Percentiles rank a stretch among this genome's conserved stretches.
Conservation (phyloP, 1,140 invertebrate species). For the Drosophila simulans region DNA sequence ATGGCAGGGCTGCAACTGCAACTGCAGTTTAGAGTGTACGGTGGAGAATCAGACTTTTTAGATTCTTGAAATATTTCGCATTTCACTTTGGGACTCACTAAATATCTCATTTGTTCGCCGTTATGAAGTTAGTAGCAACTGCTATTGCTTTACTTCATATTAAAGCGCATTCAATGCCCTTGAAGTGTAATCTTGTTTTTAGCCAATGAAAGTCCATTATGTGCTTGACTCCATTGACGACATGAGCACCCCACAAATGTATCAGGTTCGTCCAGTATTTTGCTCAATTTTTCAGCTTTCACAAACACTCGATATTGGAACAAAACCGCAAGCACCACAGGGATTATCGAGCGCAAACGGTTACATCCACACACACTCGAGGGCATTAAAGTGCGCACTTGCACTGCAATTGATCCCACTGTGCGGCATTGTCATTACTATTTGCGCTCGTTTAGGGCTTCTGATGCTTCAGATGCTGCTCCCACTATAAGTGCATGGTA, state of each 20-base stretch:
- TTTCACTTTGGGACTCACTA: background rate
- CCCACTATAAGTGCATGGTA: constrained; percentile 69
- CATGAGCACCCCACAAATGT: background rate
- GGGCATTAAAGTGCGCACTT: constrained; percentile 10
- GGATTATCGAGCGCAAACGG: background rate
- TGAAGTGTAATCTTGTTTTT: no score
- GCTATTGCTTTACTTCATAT: no score
- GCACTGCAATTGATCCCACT: constrained; percentile 46
- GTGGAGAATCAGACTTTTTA: background rate
- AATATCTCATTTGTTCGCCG: no score
- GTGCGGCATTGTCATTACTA: constrained; percentile 75
- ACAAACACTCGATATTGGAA: constrained; percentile 6
- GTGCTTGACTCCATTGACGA: background rate
- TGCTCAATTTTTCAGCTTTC: background rate
- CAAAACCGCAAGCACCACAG: background rate
- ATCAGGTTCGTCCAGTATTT: constrained; percentile 7
- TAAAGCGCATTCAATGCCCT: background rate
- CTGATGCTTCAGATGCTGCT: constrained; percentile 18
- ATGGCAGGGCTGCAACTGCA: constrained; percentile 43
- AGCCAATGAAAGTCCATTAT: background rate
- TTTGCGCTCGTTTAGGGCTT: constrained; percentile 74
- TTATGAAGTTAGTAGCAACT: no score
- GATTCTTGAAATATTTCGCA: background rate
- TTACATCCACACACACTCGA: background rate
- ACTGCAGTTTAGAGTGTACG: constrained; percentile 26